Evolutionary conservation across 2,797 vertebrate species (phyloP), one percentile per base, ranked within the genome.

Genomic region (Sebastes matsubarae): DNA sequence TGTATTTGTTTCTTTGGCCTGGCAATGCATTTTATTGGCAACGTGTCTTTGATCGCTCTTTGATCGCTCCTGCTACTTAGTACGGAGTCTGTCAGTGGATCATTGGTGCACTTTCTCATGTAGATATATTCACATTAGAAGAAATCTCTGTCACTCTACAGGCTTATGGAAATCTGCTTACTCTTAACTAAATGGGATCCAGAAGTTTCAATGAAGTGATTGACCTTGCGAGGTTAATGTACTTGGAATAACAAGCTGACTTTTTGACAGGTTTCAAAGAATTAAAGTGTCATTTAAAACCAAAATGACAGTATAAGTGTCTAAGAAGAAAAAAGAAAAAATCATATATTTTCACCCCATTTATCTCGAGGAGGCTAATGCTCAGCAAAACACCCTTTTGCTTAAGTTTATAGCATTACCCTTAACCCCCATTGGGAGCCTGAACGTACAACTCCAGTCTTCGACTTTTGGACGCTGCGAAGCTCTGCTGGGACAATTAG

Each of bases 401-500:
- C 69, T 68, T 68, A 61, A 61, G 75, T 86, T 68, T 50, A 74
- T 22, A 58, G 68, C 30, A 29, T 46, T 16, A 42, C 25, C 25
- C 8, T 64, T 20, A 13, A 11, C 72, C 74, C 83, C 83, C n/a
- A n/a, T 11, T 32, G 61, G 68, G 74, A 84, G 25, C 22, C 58
- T 60, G 36, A 70, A 61, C 67, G 57, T 65, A 29, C 24, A 61
- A 72, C 65, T 30, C 2, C 25, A 30, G 59, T 76, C 67, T 52
- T 70, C 29, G 2, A 18, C 70, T 22, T 38, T 4, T 78, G 75
- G 83, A 82, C 61, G 38, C 50, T 3, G 34, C 6, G 18, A 32
- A 52, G 20, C 34, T 75, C 81, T 20, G 2, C 50, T 30, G 84
- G 77, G 80, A 86, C 67, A 75, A 85, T 84, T 78, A 88, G 82